Evolutionary conservation across 1,140 invertebrate genomes (phyloP), one percentile per base, ranked within the genome.

Genomic region (Heliconius melpomene): DNA sequence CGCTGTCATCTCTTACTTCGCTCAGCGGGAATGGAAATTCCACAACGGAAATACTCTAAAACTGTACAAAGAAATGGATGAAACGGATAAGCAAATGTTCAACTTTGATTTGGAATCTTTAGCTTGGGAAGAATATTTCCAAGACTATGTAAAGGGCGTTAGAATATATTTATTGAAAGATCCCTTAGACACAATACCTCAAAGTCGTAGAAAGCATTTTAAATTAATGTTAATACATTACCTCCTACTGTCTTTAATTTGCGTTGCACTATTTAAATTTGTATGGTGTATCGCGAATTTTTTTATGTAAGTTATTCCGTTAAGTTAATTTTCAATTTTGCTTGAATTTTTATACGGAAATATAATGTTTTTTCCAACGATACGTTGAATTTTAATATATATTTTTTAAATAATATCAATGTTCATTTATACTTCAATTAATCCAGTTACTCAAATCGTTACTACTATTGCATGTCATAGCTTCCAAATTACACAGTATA

Each of bases 1-100:
- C 29, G 94, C 95, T 23, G 96, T 96, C 7, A 93, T 98, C 23
- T 95, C 96, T 57, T 98, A 96, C 88, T 98, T 98, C 88, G 96
- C 96, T 26, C 94, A 95, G 0, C 94, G 96, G 71, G 93, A 97
- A 83, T 98, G 97, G 96, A 95, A 95, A 50, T 98, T 98, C 84
- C 90, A 95, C 26, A 97, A 97, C 83, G 92, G 95, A 1, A 98
- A 98, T 87, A 93, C 96, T 0, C 92, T 96, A n/a, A 83, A 82
- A 0, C 79, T 95, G 0, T 90, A 71, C 72, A 87, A 85, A 18
- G 89, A 87, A 18, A 40, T 97, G 84, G 91, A 93, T 32, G 82
- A 86, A 0, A 92, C 93, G n/a, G n/a, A n/a, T n/a, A n/a, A n/a
- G n/a, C n/a, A n/a, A n/a, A n/a, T n/a, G n/a, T n/a, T n/a, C n/a